A percentile compares a stretch with the other conserved stretches of the same genome.
These are phyloP conservation scores for Nudaria mundana DNA, from an alignment of 2,888 invertebrate species.

Conservation along the genomic window DNA sequence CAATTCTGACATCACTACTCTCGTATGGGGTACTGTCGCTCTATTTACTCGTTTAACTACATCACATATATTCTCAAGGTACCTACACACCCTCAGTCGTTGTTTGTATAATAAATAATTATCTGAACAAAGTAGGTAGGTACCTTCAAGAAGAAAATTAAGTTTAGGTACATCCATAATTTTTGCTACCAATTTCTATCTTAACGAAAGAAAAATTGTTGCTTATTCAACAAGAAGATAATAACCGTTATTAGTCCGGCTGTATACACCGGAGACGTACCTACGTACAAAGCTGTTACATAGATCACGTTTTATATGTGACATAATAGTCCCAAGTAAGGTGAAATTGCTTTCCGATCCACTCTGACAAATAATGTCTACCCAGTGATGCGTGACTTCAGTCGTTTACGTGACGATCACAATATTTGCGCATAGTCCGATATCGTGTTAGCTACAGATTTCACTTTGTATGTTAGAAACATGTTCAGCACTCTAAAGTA, in stretches of 20 bases:
- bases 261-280: slow-evolving; percentile 32
- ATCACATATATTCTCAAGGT: slow-evolving; percentile 14
- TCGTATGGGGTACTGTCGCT: slow-evolving; percentile 45
- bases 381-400: slow-evolving; percentile 69
- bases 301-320: slow-evolving; percentile 77
- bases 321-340: slow-evolving; percentile 78
- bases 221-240: too few species aligned
- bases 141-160: too few species aligned
- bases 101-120: too few species aligned
- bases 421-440: slow-evolving; percentile 60
- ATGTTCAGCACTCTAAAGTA: slow-evolving; percentile 50
- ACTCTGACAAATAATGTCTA: slow-evolving; percentile 76
- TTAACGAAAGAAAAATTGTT: too few species aligned
- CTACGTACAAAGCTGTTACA: slow-evolving; percentile 48
- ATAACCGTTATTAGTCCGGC: slow-evolving; percentile 37
- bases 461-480: slow-evolving; percentile 53
- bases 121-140: too few species aligned
- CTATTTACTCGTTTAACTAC: slow-evolving; percentile 30
- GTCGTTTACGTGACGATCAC: slow-evolving; percentile 66
- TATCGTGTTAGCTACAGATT: slow-evolving; percentile 46
- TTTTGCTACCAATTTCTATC: too few species aligned
- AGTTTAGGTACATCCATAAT: too few species aligned
- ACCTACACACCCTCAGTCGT: too few species aligned
- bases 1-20: slow-evolving; percentile 43
- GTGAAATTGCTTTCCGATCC: slow-evolving; percentile 77